phyloP scores from a whole-genome alignment of 2,888 invertebrate genomes.

The Eulithis prunata region DNA sequence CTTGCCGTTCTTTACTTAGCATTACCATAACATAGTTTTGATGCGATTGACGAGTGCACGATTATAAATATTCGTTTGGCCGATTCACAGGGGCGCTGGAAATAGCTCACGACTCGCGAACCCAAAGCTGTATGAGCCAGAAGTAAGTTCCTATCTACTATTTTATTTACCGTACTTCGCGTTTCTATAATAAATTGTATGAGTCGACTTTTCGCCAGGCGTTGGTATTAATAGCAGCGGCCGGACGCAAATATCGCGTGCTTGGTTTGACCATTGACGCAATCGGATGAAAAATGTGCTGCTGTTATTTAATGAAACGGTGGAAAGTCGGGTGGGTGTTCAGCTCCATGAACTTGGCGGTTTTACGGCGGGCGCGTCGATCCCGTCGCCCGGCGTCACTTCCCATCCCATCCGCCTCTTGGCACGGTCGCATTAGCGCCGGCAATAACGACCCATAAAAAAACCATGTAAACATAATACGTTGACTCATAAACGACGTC shows the following conservation, averaged over 20 bases:
- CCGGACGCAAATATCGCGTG: slow-evolving; percentile 80
- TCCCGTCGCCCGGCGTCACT: slow-evolving; percentile 36
- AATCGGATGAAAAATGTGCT: slow-evolving; percentile 79
- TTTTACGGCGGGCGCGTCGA: slow-evolving; percentile 47
- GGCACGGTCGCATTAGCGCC: slow-evolving; percentile 49
- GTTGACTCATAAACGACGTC: slow-evolving; percentile 38
- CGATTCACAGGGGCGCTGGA: slow-evolving; percentile 53
- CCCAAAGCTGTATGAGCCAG: slow-evolving; percentile 59
- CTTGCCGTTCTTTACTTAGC: slow-evolving; percentile 69
- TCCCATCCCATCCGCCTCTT: slow-evolving; percentile 38
- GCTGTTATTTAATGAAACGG: slow-evolving; percentile 74
- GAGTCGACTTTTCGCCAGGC: slow-evolving; percentile 77
- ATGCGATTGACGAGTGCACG: slow-evolving; percentile 69
- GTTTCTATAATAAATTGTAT: slow-evolving; percentile 77
- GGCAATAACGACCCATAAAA: slow-evolving; percentile 60
- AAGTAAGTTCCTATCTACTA: slow-evolving; percentile 69
- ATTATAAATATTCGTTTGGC: slow-evolving; percentile 74
- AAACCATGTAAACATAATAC: slow-evolving; percentile 64
- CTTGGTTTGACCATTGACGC: slow-evolving; percentile 78
- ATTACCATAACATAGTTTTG: slow-evolving; percentile 72
- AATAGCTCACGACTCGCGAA: slow-evolving; percentile 63
- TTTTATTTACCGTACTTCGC: slow-evolving; percentile 77
- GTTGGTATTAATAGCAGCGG: slow-evolving; percentile 73
- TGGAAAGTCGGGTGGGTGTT: slow-evolving; percentile 71
- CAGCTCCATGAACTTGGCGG: slow-evolving; percentile 72